phyloP scores from a whole-genome alignment of 2,113 vertebrate species.

The Ailuropoda melanoleuca region DNA sequence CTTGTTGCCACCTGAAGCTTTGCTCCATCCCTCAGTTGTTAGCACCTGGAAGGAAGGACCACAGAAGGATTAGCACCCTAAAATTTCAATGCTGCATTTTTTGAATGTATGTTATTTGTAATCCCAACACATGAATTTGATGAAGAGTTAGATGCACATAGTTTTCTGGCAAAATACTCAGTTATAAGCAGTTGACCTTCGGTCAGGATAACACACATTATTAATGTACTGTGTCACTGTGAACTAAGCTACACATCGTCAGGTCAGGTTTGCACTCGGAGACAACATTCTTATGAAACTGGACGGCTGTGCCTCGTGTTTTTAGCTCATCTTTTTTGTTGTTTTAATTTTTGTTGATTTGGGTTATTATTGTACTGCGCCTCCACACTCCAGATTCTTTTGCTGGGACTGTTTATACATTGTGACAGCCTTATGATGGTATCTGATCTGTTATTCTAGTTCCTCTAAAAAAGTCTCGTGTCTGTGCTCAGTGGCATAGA shows the following conservation, averaged over 20 bases:
- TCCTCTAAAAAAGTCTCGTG: background rate
- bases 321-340: background rate
- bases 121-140: background rate
- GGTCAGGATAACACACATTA: background rate
- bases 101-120: background rate
- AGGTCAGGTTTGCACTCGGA: background rate
- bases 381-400: background rate
- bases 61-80: background rate
- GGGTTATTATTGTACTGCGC: background rate
- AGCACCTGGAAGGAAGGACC: background rate
- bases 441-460: conserved; percentile 17
- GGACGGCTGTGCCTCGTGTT: background rate
- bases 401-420: background rate
- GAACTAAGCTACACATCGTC: accelerated
- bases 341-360: conserved; percentile 9
- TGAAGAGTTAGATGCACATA: background rate
- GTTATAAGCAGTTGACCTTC: background rate
- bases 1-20: background rate
- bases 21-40: background rate
- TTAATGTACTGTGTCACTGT: background rate
- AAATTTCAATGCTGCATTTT: background rate
- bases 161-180: background rate
- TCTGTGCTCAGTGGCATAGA: background rate
- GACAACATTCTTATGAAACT: background rate
- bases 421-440: conserved; percentile 19